Evolutionary conservation across 2,888 invertebrate genomes (phyloP).

Genomic region (Hydriomena furcata): DNA sequence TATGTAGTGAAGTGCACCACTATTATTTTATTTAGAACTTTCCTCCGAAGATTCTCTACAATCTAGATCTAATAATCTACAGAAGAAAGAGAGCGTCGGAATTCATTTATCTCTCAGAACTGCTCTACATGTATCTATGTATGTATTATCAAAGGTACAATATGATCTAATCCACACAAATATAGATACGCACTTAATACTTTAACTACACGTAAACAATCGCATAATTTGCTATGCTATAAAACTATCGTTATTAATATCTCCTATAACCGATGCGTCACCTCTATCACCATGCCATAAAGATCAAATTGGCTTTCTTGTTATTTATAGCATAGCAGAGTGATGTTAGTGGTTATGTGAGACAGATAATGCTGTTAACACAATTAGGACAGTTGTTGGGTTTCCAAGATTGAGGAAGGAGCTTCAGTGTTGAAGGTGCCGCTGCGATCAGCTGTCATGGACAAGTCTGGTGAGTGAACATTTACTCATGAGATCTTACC

Average conservation of each 20-base stretch:
- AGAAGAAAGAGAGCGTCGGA: no score
- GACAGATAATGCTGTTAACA: constrained; percentile 35
- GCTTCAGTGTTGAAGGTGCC: constrained; percentile 10
- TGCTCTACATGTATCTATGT: not conserved
- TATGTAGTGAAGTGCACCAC: no score
- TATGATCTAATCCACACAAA: constrained; percentile 13
- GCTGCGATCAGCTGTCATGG: constrained; percentile 5
- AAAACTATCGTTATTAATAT: constrained; percentile 24
- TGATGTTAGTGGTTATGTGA: constrained; percentile 19
- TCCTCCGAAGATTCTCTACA: no score
- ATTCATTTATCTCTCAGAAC: no score
- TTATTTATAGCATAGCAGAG: not conserved
- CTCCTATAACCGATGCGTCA: not conserved
- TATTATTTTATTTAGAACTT: no score
- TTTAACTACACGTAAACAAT: constrained; percentile 14
- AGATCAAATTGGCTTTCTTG: constrained; percentile 5
- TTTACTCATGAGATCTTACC: no score
- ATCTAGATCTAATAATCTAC: no score
- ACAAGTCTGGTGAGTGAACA: constrained; percentile 9
- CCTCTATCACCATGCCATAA: constrained; percentile 10
- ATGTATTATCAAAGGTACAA: not conserved
- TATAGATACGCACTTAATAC: no score
- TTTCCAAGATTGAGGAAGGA: constrained; percentile 25
- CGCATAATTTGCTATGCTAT: constrained; percentile 22
- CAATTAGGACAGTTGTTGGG: constrained; percentile 32